These are phyloP conservation scores for Eupithecia abbreviata DNA, from an alignment of 2,888 invertebrate genomes.

Conservation along the genomic window DNA sequence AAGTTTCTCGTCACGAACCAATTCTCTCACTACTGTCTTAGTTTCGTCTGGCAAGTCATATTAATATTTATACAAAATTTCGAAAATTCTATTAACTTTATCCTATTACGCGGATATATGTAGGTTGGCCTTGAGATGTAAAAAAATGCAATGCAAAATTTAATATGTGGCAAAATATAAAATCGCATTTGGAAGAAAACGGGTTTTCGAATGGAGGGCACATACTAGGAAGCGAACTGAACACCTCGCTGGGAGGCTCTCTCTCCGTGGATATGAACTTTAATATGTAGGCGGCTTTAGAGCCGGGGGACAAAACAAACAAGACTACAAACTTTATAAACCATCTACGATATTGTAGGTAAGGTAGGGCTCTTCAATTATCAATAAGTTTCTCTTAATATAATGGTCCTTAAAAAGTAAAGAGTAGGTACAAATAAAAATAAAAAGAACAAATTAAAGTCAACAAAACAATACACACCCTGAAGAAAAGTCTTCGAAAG, in stretches of 20 bases:
- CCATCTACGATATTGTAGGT: background rate
- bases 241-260: slow-evolving; percentile 36
- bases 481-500: slow-evolving; percentile 75
- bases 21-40: slow-evolving; percentile 19
- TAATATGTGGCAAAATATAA: slow-evolving; percentile 41
- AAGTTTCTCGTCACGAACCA: slow-evolving; percentile 18
- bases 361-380: background rate
- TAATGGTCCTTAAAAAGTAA: background rate
- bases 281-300: slow-evolving; percentile 21
- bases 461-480: slow-evolving; percentile 63
- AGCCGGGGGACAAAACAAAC: slow-evolving; percentile 26
- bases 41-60: slow-evolving; percentile 1
- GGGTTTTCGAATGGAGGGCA: slow-evolving; percentile 48
- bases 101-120: slow-evolving; percentile 15
- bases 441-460: background rate
- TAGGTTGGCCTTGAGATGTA: slow-evolving; percentile 26
- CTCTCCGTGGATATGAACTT: slow-evolving; percentile 22
- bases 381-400: background rate
- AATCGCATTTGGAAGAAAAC: slow-evolving; percentile 46
- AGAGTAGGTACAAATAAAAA: background rate
- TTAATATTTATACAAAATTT: background rate
- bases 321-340: slow-evolving; percentile 6
- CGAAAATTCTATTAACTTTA: slow-evolving; percentile 17
- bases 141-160: slow-evolving; percentile 39
- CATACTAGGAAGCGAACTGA: slow-evolving; percentile 47